phyloP scores from a whole-genome alignment of 2,113 vertebrate genomes.

The Mixornis gularis region DNA sequence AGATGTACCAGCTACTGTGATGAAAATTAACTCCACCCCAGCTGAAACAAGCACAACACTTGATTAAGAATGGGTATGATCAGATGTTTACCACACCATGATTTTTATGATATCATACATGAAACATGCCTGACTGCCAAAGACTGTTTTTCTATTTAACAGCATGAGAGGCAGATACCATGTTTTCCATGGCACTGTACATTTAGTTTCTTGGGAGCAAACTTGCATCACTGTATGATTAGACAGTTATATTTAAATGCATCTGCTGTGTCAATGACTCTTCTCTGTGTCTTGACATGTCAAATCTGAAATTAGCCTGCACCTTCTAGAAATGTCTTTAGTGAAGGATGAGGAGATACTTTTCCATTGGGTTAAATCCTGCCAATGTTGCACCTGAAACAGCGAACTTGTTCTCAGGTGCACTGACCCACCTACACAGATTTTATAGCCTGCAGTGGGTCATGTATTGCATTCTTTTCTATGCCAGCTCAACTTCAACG shows the following conservation, averaged over 20 bases:
- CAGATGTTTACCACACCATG: neutral
- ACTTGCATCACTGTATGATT: conserved; percentile 48
- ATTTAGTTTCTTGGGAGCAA: conserved; percentile 57
- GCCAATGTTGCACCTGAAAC: neutral
- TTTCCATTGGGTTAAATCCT: neutral
- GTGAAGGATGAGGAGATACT: neutral
- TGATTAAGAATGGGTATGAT: neutral
- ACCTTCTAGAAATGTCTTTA: neutral
- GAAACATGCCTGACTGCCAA: neutral
- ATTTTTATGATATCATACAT: conserved; percentile 21
- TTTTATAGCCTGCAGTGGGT: neutral
- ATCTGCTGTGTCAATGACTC: conserved; percentile 51
- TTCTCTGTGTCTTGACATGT: conserved; percentile 6
- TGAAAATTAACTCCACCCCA: neutral
- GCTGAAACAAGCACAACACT: neutral
- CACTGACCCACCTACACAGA: neutral
- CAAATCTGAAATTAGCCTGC: conserved; percentile 38
- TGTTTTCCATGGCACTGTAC: conserved; percentile 5
- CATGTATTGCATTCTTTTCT: neutral
- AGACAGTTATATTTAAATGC: conserved; percentile 54
- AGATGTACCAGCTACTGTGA: neutral
- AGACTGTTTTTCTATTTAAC: neutral
- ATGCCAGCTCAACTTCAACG: neutral
- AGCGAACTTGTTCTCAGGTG: neutral
- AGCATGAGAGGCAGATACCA: conserved; percentile 5